A percentile compares a stretch with the other conserved stretches of the same genome.
Conservation (phyloP, 2,113 vertebrate species). For the Melanerpes aurifrons region DNA sequence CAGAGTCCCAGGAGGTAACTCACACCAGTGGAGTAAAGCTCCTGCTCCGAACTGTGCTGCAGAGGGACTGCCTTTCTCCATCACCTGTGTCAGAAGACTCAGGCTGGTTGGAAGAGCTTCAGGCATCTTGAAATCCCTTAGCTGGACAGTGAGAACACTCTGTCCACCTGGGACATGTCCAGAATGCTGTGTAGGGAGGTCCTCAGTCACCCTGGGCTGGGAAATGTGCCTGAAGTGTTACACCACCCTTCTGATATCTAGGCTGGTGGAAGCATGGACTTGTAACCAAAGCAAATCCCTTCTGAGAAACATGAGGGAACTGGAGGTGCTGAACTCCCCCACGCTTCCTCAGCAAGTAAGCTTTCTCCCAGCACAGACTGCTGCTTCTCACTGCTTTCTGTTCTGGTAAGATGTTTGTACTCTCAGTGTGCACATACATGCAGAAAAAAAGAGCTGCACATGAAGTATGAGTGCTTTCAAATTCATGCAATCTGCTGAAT, state of each 20-base stretch:
- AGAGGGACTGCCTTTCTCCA: not conserved
- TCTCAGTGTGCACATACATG: not conserved
- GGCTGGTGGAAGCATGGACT: not conserved
- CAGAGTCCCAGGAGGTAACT: accelerated
- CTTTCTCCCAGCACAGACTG: not conserved
- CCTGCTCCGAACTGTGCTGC: accelerated
- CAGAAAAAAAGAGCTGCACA: not conserved
- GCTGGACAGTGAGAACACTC: not conserved
- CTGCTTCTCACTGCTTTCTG: not conserved
- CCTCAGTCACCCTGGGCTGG: not conserved
- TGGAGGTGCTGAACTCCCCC: not conserved
- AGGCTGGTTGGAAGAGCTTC: not conserved
- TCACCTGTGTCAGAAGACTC: not conserved
- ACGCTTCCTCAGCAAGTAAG: not conserved
- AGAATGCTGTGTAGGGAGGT: not conserved
- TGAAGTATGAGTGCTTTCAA: not conserved
- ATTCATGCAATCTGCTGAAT: conserved; percentile 21
- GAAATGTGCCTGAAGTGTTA: not conserved
- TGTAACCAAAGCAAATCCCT: not conserved
- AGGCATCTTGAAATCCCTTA: not conserved
- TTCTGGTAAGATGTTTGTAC: not conserved
- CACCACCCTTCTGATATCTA: accelerated
- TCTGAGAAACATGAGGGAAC: not conserved
- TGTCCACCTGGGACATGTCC: not conserved
- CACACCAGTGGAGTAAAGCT: not conserved